Conservation (phyloP, 2,113 vertebrate species). For the Puffinus mauretanicus region DNA sequence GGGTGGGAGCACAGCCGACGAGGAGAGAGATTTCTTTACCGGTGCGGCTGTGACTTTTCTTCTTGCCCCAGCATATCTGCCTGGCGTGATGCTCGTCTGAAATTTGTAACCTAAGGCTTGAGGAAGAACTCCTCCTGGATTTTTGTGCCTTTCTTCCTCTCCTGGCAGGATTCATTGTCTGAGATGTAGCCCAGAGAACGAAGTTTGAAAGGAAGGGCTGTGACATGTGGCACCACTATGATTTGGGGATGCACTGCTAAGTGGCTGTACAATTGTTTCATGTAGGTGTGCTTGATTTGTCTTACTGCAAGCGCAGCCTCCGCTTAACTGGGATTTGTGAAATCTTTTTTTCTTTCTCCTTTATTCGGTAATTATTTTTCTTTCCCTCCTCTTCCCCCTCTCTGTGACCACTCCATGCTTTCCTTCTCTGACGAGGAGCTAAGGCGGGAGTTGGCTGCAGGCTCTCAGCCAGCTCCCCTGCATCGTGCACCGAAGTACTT, state of each 20-base stretch:
- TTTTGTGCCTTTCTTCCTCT: constrained; percentile 9
- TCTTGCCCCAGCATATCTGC: neutral
- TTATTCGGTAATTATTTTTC: neutral
- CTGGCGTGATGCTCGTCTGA: neutral
- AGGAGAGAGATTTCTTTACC: neutral
- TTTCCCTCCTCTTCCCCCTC: neutral
- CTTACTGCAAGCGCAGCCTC: neutral
- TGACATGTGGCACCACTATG: constrained; percentile 72
- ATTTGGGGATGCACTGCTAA: constrained; percentile 79
- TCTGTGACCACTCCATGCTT: neutral
- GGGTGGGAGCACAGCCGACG: neutral
- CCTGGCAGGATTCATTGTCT: neutral
- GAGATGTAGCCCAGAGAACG: constrained; percentile 34
- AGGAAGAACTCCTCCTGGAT: constrained; percentile 12
- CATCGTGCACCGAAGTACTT: neutral
- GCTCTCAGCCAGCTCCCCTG: neutral
- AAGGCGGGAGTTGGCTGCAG: neutral
- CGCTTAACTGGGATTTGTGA: neutral
- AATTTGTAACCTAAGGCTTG: constrained; percentile 27
- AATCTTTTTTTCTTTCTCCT: neutral
- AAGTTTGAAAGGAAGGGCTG: constrained; percentile 11
- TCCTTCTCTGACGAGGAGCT: neutral
- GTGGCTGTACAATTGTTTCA: constrained; percentile 84
- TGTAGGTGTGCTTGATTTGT: constrained; percentile 78
- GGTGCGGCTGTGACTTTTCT: neutral